phyloP scores from a whole-genome alignment of 2,888 invertebrate genomes.

The Drosophila fungiperda region DNA sequence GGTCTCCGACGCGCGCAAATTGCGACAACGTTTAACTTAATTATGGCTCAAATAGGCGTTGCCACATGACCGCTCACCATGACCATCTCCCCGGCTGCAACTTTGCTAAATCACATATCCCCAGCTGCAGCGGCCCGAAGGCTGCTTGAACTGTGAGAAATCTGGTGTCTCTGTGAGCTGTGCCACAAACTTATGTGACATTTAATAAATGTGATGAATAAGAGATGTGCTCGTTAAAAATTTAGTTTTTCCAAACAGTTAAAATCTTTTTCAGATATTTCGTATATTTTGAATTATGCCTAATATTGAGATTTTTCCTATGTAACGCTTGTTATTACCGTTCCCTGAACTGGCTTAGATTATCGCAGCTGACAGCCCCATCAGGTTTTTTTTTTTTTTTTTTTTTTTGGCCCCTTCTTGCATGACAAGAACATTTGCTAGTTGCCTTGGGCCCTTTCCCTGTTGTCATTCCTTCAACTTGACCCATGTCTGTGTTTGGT shows the following conservation, averaged over 20 bases:
- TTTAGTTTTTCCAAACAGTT: slow-evolving; percentile 1
- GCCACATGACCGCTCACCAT: slow-evolving; percentile 53
- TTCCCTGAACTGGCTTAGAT: slow-evolving; percentile 41
- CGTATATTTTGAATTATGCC: neutral
- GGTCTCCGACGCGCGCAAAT: slow-evolving; percentile 70
- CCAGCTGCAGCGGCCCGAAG: neutral
- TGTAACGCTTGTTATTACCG: neutral
- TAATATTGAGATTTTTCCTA: neutral
- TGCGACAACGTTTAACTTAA: slow-evolving; percentile 82
- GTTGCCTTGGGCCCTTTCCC: slow-evolving; percentile 41
- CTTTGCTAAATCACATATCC: slow-evolving; percentile 47
- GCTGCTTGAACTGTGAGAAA: slow-evolving; percentile 28
- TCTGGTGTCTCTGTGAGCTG: slow-evolving; percentile 18
- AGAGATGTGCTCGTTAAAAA: slow-evolving; percentile 4
- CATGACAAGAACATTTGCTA: slow-evolving; percentile 50
- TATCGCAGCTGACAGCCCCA: slow-evolving; percentile 25
- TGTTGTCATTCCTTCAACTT: slow-evolving; percentile 70
- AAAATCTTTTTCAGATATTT: neutral
- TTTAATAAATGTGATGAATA: slow-evolving; percentile 39
- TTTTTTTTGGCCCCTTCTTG: slow-evolving; percentile 12
- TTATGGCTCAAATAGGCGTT: slow-evolving; percentile 81
- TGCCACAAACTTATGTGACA: slow-evolving; percentile 51
- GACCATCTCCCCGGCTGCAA: slow-evolving; percentile 64
- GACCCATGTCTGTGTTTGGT: slow-evolving; percentile 62
- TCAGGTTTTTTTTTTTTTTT: neutral